Base-by-base conservation (phyloP, 1,140 invertebrate genomes). In the Hetaerina americana region DNA sequence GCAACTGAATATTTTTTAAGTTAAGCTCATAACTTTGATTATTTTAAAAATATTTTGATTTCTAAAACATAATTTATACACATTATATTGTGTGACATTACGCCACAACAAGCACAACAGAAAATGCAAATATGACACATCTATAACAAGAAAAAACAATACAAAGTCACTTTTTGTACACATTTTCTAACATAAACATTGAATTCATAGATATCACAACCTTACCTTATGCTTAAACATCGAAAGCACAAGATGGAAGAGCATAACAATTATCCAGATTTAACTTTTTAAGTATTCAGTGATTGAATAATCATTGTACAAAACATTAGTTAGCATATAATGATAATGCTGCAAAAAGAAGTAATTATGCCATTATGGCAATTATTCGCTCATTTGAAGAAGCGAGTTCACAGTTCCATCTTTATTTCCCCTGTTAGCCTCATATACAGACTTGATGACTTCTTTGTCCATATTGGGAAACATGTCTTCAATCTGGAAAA, bases 401-500 rank as follows among this genome's bases (percentile, higher is more conserved):
- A 98, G 84, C 6, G 92, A 91, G 83, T 95, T 96, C 72, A 97
- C 92, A 12, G 94, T 92, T 18, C 87, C 84, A 78, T 97, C 93
- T 80, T 96, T 97, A 81, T 95, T 93, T 5, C 93, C 93, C 68
- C 88, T 80, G 79, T 96, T 95, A 8, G 90, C 91, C 80, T 96
- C 94, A 77, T 94, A 87, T 24, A 98, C 91, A 0, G 93, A 94
- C 79, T 90, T 91, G 31, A 98, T 90, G 0, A 96, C 93, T 77
- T 96, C 94, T 75, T 89, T 89, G 76, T 98, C 95, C 79, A 97
- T 88, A 78, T 91, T 92, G 24, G 96, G 95, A 83, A 98, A 98
- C 95, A 98, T 97, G 83, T 97, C 95, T 77, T 92, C 87, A 72
- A 98, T 88, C 90, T 94, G 81, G 70, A 84, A 85, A 75, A 66